Evolutionary conservation across 1,140 invertebrate species (phyloP).

Genomic region (Penaeus chinensis): DNA sequence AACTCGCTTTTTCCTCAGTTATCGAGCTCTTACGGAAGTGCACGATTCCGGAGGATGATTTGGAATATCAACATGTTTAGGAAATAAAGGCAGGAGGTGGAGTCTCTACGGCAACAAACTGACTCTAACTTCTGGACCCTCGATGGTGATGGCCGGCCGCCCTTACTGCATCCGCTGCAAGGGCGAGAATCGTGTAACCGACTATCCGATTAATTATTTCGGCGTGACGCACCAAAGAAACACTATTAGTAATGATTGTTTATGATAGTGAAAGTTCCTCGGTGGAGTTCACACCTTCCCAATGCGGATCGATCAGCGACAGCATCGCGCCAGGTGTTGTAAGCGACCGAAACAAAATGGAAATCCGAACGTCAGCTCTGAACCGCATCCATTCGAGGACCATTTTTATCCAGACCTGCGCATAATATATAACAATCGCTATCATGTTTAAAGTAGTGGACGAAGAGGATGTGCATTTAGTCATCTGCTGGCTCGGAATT

Average conservation of each 20-base stretch:
- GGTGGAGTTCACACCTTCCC: conserved; percentile 22
- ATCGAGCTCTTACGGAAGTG: neutral
- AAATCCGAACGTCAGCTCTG: neutral
- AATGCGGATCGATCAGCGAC: neutral
- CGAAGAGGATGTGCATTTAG: neutral
- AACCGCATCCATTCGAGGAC: neutral
- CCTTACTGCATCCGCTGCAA: neutral
- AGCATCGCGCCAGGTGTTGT: neutral
- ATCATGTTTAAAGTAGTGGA: neutral
- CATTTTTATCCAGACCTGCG: conserved; percentile 34
- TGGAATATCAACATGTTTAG: conserved; percentile 28
- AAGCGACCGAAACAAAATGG: neutral
- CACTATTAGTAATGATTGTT: conserved; percentile 47
- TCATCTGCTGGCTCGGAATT: too few species aligned
- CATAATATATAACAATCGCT: conserved; percentile 25
- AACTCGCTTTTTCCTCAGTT: neutral
- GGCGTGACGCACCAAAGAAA: conserved; percentile 38
- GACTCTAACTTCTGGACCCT: neutral
- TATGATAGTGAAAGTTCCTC: conserved; percentile 9
- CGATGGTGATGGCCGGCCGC: conserved; percentile 1
- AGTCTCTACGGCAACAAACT: too few species aligned
- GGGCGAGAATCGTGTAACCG: conserved; percentile 1
- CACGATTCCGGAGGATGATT: neutral
- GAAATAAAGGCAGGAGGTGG: conserved; percentile 14
- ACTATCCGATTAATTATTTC: conserved; percentile 39